Percentiles rank a stretch among this genome's conserved stretches.
These are phyloP conservation scores for Heliothis peltigera DNA, from an alignment of 2,888 invertebrate genomes.

Conservation along the genomic window DNA sequence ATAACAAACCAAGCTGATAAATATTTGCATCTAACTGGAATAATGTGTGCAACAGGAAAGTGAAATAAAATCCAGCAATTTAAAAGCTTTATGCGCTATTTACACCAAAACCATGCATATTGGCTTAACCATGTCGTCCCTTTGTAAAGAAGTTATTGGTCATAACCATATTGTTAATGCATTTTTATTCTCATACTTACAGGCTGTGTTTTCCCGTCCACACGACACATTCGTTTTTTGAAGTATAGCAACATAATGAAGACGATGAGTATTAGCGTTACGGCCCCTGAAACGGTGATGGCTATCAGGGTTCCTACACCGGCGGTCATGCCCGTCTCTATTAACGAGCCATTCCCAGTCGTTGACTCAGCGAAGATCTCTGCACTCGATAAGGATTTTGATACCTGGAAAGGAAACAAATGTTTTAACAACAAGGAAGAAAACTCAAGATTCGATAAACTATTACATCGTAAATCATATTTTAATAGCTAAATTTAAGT, in stretches of 20 bases:
- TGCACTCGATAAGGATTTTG: conserved; percentile 73
- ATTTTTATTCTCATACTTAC: conserved; percentile 66
- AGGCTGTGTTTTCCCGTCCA: conserved; percentile 84
- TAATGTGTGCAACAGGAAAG: conserved; percentile 60
- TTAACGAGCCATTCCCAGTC: conserved; percentile 66
- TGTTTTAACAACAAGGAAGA: neutral
- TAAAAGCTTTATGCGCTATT: conserved; percentile 24
- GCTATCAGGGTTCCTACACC: conserved; percentile 71
- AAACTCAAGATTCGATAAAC: conserved; percentile 1
- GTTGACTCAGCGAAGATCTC: conserved; percentile 73
- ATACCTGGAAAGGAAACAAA: conserved; percentile 67
- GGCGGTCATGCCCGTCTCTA: conserved; percentile 68
- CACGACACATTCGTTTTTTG: conserved; percentile 78
- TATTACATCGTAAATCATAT: neutral
- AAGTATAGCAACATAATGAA: conserved; percentile 74
- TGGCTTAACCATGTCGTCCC: neutral
- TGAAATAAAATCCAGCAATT: conserved; percentile 19
- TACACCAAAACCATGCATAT: conserved; percentile 12
- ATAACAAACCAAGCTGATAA: conserved; percentile 69
- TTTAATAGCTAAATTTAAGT: neutral
- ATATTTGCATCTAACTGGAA: conserved; percentile 39
- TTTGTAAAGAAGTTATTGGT: neutral
- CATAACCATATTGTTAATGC: neutral
- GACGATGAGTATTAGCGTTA: conserved; percentile 73
- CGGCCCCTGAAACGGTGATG: conserved; percentile 74